Base-by-base conservation (phyloP, 2,797 vertebrate genomes). In the Harpagifer antarcticus region DNA sequence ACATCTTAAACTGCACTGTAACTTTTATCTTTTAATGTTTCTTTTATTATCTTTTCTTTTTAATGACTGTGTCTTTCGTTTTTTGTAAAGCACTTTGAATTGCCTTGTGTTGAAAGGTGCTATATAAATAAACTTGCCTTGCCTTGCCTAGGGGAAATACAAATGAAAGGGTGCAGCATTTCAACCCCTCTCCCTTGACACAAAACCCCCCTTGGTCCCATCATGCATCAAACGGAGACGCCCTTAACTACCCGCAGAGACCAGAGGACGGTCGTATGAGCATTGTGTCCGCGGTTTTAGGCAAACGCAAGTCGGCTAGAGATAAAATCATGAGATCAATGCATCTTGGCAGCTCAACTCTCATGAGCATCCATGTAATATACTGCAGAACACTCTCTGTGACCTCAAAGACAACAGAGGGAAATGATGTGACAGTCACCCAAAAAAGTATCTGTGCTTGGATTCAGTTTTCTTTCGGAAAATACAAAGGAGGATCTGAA, bases 281-380 rank as follows among this genome's bases (percentile, higher is more conserved):
- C 45, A 68, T 50, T 79, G 59, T 82, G 61, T 57, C 23, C 23
- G 60, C 14, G 20, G 62, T 62, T 70, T 60, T 45, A 69, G 52
- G 75, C 72, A 53, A 54, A 60, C 3, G 14, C 19, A n/a, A 81
- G 59, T 64, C 33, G 8, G 49, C 74, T 57, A 52, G 68, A 13
- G 10, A 57, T 62, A 77, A 58, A 61, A 70, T 55, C 11, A 3
- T 64, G 27, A 54, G 68, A 89, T 88, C 85, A 71, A 78, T 77
- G 63, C 33, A 31, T 63, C 64, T 68, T 70, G 68, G 80, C 67
- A 68, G 69, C 56, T 68, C 56, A 48, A 66, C 27, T 43, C 54
- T 80, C 65, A 84, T 57, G 66, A 78, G 74, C 65, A 53, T 72
- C 65, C 27, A 44, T 78, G 79, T 81, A 68, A 83, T 72, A 70